phyloP scores from a whole-genome alignment of 2,113 vertebrate species.

The Laterallus jamaicensis region DNA sequence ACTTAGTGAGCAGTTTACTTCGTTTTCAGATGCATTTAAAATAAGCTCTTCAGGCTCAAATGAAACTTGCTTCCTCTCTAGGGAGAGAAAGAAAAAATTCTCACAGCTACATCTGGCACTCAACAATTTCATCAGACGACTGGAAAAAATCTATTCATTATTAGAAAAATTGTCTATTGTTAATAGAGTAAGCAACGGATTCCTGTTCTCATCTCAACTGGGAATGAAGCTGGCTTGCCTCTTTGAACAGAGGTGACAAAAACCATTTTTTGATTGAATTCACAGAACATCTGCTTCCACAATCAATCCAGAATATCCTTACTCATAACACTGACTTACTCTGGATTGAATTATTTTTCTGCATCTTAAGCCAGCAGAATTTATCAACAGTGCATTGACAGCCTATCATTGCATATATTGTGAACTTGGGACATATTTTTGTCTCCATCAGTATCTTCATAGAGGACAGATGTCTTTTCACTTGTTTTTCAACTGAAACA shows the following conservation, averaged over 20 bases:
- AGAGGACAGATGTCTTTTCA: not conserved
- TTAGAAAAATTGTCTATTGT: slow-evolving; percentile 35
- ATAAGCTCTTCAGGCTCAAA: not conserved
- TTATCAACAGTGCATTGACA: not conserved
- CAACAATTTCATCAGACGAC: slow-evolving; percentile 10
- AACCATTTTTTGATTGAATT: slow-evolving; percentile 33
- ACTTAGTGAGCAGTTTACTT: not conserved
- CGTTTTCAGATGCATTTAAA: not conserved
- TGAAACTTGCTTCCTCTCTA: not conserved
- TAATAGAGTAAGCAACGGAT: slow-evolving; percentile 39
- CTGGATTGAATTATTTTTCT: not conserved
- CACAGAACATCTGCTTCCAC: slow-evolving; percentile 41
- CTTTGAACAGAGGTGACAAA: slow-evolving; percentile 39
- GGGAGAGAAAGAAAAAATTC: not conserved
- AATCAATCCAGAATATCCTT: slow-evolving; percentile 35
- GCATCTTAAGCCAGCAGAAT: not conserved
- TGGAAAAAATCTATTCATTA: slow-evolving; percentile 32
- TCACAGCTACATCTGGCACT: not conserved
- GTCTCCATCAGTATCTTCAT: not conserved
- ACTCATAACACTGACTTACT: not conserved
- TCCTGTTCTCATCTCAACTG: slow-evolving; percentile 3
- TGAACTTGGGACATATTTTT: not conserved
- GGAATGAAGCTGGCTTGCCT: slow-evolving; percentile 31
- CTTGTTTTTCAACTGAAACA: not conserved
- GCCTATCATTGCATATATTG: not conserved